Evolutionary conservation across 2,888 invertebrate genomes (phyloP), one percentile per base, ranked within the genome.

Genomic region (Dexiosoma caninum): DNA sequence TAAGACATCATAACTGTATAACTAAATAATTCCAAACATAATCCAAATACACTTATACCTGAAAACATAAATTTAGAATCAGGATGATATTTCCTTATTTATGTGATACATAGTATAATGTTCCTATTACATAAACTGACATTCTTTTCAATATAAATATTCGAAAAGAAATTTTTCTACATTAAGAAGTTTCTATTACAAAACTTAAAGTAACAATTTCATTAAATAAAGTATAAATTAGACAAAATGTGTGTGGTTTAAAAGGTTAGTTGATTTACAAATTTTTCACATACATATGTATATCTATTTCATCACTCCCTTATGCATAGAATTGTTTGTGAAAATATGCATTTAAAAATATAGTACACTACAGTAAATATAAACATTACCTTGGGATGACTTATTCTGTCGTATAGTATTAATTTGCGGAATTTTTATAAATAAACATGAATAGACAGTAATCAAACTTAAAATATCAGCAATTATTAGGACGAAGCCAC

Each of bases 391-490:
- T 84, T 92, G 92, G 0, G 95, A 93, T 66, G 94, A 94, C 88
- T 93, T 92, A 62, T 92, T 92, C 82, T 92, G 91, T 5, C 92
- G 86, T 64, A 96, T 91, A 72, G 93, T 93, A 82, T 93, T 88
- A 80, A 97, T 96, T 91, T 97, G 96, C 0, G 96, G 96, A 60
- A 96, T 92, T 91, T 97, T 97, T 83, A 95, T 91, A 83, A 96
- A 92, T 64, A 95, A 91, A 87, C 96, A 95, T 86, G 95, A 93
- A 49, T 93, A 88, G 82, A 97, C 95, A 0, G 95, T 96, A n/a
- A 95, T 90, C 12, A 94, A 87, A 87, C 95, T 96, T 66, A 95
- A 88, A 60, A 92, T 85, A 87, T 94, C 92, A 2, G 93, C 89
- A 21, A 90, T 82, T 60, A 90, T 85, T 19, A 89, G 83, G 2